Conservation (phyloP, 2,888 invertebrate species). For the Leucoma salicis region DNA sequence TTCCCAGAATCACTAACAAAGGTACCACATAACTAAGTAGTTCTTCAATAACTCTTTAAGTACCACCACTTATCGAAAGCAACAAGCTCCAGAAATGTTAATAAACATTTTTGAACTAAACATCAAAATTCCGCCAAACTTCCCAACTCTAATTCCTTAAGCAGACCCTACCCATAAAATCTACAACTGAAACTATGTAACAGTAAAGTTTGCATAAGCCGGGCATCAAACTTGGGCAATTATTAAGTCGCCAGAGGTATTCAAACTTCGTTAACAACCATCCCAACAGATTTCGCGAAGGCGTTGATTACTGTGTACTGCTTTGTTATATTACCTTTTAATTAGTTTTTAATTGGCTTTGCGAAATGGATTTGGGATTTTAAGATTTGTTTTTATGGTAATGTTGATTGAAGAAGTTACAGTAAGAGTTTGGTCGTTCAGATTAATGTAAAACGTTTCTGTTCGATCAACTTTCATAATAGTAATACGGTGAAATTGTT, state of each 20-base stretch:
- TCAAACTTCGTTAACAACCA: constrained; percentile 26
- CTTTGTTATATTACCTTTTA: constrained; percentile 15
- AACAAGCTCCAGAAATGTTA: constrained; percentile 2
- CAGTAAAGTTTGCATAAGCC: constrained; percentile 21
- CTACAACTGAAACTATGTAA: constrained; percentile 19
- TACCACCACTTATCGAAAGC: constrained; percentile 1
- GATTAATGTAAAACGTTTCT: no score
- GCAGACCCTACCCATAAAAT: constrained; percentile 6
- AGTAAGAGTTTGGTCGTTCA: no score
- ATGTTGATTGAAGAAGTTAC: neutral
- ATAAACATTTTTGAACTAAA: neutral
- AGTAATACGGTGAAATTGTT: no score
- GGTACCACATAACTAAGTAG: no score
- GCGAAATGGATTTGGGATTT: constrained; percentile 5
- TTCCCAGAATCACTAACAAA: no score
- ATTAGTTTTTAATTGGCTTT: constrained; percentile 24
- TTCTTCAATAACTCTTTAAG: no score
- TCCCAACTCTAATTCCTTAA: constrained; percentile 8
- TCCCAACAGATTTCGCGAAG: constrained; percentile 27
- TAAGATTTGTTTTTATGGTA: constrained; percentile 2
- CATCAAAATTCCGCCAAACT: constrained; percentile 1
- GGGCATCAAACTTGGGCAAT: constrained; percentile 32
- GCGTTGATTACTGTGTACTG: constrained; percentile 21
- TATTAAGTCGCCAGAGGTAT: constrained; percentile 33
- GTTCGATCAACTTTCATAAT: no score